phyloP scores from a whole-genome alignment of 2,113 vertebrate species.

The Poeciliopsis turrubarensis region DNA sequence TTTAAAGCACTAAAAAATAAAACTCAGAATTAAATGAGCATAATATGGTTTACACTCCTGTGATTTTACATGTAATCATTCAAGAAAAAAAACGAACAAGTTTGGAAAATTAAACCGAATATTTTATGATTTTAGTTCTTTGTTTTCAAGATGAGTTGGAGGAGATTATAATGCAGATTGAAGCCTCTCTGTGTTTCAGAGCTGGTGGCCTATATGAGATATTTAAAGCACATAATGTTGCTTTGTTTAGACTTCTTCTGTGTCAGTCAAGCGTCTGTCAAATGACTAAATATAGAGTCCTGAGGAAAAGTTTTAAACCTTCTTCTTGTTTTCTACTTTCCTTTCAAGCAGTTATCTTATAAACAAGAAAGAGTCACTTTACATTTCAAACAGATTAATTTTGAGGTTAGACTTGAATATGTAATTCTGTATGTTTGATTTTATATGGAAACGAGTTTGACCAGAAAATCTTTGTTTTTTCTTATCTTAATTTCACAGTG shows the following conservation, averaged over 20 bases:
- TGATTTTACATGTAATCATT: not conserved
- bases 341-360: not conserved
- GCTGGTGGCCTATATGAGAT: not conserved
- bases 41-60: not conserved
- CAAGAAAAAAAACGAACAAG: not conserved
- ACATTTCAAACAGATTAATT: not conserved
- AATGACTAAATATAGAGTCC: not conserved
- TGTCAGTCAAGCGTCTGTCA: not conserved
- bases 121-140: not conserved
- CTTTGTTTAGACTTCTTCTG: not conserved
- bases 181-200: too few relatives aligned
- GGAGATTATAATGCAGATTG: not conserved
- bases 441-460: too few relatives aligned
- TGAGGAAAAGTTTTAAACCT: not conserved
- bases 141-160: not conserved
- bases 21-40: too few relatives aligned
- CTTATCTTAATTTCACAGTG: too few relatives aligned
- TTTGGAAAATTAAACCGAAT: not conserved
- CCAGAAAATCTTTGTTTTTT: too few relatives aligned
- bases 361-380: too few relatives aligned
- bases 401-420: not conserved
- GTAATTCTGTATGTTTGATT: too few relatives aligned
- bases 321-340: not conserved
- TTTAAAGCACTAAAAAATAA: too few relatives aligned
- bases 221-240: conserved; percentile 1